Base-by-base conservation (phyloP, 2,888 invertebrate species). In the Argyresthia albistria region DNA sequence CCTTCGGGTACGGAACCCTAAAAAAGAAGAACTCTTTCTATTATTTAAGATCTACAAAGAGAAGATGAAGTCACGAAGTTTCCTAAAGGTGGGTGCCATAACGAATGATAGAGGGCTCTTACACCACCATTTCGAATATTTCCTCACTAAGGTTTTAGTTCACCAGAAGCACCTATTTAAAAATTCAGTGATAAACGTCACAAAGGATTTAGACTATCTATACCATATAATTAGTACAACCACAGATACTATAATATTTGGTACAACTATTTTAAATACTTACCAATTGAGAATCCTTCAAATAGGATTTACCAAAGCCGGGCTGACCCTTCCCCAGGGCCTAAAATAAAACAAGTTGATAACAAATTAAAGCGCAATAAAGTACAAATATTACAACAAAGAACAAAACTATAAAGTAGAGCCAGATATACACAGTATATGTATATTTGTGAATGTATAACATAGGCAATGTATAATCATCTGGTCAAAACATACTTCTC, bases 221-320 rank as follows among this genome's bases (percentile, higher is more conserved):
- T 11, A n/a, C 4, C 8, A 11, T 11, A 8, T 4, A n/a, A 8
- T 8, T 43, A 43, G n/a, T 43, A 8, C 8, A 10, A 43, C n/a
- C n/a, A n/a, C n/a, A n/a, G n/a, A n/a, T n/a, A n/a, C n/a, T n/a
- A n/a, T n/a, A n/a, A n/a, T n/a, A 43, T 10, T n/a, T 4, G n/a
- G 11, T 10, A 43, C 12, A 11, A 12, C 43, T 43, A 43, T 12
- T 12, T n/a, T 45, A 55, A 35, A 53, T 47, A 72, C 81, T 70
- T 65, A 83, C 82, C 71, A 82, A 58, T 57, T 66, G 65, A 0
- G 75, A 70, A 54, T 67, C 67, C 42, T 62, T 69, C 57, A 80
- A 58, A 57, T 76, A 77, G 10, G 81, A 70, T 36, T 57, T 66
- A 0, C 80, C 79, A 53, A 82, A 80, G 1, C 61, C 63, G 48